Base-by-base conservation (phyloP, 2,797 vertebrate species). In the Brachymystax lenok region DNA sequence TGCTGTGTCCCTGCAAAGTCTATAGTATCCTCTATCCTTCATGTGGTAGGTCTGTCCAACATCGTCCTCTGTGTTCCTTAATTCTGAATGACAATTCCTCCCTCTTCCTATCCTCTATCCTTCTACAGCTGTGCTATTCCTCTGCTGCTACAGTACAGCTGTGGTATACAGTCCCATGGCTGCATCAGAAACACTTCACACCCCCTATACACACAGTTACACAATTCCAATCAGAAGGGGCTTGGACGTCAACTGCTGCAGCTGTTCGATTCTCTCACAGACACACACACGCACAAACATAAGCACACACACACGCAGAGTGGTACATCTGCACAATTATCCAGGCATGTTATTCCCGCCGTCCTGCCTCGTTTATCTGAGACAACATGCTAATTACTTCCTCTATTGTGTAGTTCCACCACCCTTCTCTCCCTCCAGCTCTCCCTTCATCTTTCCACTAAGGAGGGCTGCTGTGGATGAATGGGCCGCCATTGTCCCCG, bases 301-400 rank as follows among this genome's bases (percentile, higher is more conserved):
- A 17, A 16, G 17, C 17, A 17, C 51, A 70, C 72, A 73, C 56
- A 63, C 68, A 46, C 8, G 0, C 8, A 46, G 40, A 71, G 40
- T 69, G 67, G n/a, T 50, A 79, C 75, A 81, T 67, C 13, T 24
- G 61, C 27, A 82, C 63, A 79, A 84, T 81, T 70, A 82, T 50
- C 71, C 61, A 64, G 63, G 17, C 54, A 33, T 73, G 73, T 72
- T 81, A 76, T 52, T 74, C 71, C 72, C 59, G 51, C 51, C 14
- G 14, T 56, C 2, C 33, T 77, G 63, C 69, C 59, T 66, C 59
- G 69, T 59, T 59, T 59, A 75, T 77, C 75, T 71, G 46, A 68
- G 64, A 78, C 66, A 74, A 80, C 54, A 40, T 82, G 78, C 56
- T 85, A 81, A 87, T 85, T 82, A 79, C 79, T 66, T 33, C 54